Conservation (phyloP, 2,888 invertebrate species). For the Dryomyza anilis region DNA sequence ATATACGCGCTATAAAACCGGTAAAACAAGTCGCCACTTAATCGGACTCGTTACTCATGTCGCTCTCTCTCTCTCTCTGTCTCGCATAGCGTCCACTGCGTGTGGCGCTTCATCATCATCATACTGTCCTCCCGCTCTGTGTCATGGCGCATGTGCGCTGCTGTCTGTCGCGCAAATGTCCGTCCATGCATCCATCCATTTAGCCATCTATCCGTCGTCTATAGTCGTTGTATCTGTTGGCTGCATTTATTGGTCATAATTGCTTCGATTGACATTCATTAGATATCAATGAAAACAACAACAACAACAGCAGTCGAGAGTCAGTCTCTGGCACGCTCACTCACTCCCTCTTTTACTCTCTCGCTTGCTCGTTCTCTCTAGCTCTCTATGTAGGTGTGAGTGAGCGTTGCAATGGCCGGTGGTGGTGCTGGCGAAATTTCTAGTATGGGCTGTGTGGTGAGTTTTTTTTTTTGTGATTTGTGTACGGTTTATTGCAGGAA, state of each 20-base stretch:
- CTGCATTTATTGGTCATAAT: conserved; percentile 57
- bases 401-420: not conserved
- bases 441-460: no score
- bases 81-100: not conserved
- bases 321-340: no score
- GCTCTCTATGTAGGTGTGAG: not conserved
- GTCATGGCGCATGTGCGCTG: conserved; percentile 11
- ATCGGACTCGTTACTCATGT: not conserved
- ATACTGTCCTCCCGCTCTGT: conserved; percentile 5
- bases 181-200: not conserved
- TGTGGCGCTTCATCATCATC: conserved; percentile 17
- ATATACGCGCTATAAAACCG: conserved; percentile 13
- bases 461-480: not conserved
- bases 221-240: conserved; percentile 40
- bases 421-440: not conserved
- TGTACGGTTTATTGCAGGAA: not conserved
- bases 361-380: not conserved
- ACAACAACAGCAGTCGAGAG: conserved; percentile 20
- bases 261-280: conserved; percentile 58
- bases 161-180: not conserved
- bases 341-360: no score
- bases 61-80: not conserved
- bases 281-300: conserved; percentile 49
- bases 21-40: conserved; percentile 1
- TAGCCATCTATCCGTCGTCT: not conserved